Percentiles rank a stretch among this genome's conserved stretches.
phyloP scores from a whole-genome alignment of 2,888 invertebrate species.

The Oxycera nigricornis region DNA sequence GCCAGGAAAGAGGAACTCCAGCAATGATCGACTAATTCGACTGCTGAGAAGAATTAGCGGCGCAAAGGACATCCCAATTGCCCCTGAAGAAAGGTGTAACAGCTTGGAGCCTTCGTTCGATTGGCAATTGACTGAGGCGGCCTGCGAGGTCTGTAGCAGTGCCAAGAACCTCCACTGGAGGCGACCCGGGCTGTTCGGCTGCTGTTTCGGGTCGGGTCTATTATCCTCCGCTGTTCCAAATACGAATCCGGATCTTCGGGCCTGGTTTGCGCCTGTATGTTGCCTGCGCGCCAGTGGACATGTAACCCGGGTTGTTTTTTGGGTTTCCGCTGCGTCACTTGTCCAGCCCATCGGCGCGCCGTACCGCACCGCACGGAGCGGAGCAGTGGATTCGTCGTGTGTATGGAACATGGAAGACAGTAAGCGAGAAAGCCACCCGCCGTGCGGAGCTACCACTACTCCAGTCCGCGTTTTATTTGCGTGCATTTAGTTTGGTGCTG shows the following conservation, averaged over 20 bases:
- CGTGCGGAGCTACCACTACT: conserved; percentile 15
- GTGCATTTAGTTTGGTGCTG: background rate
- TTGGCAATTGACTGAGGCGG: background rate
- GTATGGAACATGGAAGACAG: background rate
- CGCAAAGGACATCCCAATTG: too few relatives aligned
- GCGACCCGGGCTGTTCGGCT: background rate
- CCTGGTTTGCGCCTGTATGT: conserved; percentile 21
- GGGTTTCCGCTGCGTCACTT: conserved; percentile 48
- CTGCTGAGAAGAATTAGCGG: too few relatives aligned
- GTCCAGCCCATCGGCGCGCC: conserved; percentile 41
- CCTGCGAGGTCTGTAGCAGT: background rate
- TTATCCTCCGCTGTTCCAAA: background rate
- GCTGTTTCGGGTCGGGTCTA: background rate
- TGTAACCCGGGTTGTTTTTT: conserved; percentile 2
- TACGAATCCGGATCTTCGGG: conserved; percentile 3
- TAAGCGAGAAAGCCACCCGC: conserved; percentile 42
- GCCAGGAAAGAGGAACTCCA: too few relatives aligned
- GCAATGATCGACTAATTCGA: too few relatives aligned
- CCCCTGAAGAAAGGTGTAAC: too few relatives aligned
- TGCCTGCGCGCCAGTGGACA: background rate
- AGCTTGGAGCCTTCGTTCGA: background rate
- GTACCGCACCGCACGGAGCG: background rate
- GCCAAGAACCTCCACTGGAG: background rate
- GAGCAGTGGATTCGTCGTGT: background rate
- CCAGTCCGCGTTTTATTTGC: background rate